phyloP scores from a whole-genome alignment of 2,797 vertebrate species.

The Vultur gryphus region DNA sequence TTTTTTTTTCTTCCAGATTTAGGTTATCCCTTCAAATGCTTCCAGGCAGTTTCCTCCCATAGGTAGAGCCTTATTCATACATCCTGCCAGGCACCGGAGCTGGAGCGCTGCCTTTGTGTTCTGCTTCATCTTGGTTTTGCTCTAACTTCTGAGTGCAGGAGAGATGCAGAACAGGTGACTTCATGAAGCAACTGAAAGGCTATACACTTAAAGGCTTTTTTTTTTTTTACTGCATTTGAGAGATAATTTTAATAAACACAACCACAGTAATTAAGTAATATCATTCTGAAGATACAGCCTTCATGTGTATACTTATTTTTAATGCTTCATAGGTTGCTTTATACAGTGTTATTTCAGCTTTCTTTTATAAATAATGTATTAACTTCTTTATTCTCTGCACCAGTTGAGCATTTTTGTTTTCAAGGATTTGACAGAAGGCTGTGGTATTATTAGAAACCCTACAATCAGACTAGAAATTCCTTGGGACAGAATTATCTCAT shows the following conservation, averaged over 20 bases:
- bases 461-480: not conserved
- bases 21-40: not conserved
- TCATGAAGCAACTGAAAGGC: not conserved
- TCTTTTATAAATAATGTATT: not conserved
- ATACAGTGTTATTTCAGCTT: not conserved
- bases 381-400: not conserved
- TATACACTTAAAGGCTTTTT: not conserved
- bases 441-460: not conserved
- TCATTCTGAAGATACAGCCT: not conserved
- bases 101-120: not conserved
- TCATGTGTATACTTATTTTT: not conserved
- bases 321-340: not conserved
- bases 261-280: not conserved
- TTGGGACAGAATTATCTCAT: not conserved
- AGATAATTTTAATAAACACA: not conserved
- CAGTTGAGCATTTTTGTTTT: not conserved
- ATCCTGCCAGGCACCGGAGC: fast-evolving
- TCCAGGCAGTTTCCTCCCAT: not conserved
- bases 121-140: not conserved
- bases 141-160: not conserved
- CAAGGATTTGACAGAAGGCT: not conserved
- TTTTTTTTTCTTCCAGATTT: not conserved
- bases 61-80: not conserved
- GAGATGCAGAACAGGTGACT: not conserved
- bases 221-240: not conserved